Conservation (phyloP, 2,113 vertebrate species). For the Chlorodrepanis virens region DNA sequence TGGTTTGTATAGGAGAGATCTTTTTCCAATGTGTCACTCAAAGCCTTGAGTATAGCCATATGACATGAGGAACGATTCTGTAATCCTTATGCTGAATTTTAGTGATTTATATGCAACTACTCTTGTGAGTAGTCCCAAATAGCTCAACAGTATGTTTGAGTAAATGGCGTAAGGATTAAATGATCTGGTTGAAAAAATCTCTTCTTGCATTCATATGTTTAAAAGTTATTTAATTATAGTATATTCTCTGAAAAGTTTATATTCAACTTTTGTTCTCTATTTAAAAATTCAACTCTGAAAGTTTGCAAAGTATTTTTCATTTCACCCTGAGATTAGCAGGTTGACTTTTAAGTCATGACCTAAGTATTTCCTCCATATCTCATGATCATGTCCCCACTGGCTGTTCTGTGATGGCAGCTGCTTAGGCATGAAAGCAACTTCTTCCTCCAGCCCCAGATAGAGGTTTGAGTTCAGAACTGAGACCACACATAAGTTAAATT, state of each 20-base stretch:
- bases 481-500: neutral
- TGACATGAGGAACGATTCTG: neutral
- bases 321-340: neutral
- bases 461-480: neutral
- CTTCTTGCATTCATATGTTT: neutral
- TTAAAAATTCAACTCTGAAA: neutral
- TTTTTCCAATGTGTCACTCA: neutral
- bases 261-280: neutral
- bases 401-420: neutral
- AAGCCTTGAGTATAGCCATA: no score
- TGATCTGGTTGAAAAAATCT: neutral
- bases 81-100: neutral
- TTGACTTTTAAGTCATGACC: neutral
- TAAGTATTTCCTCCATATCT: neutral
- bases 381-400: neutral
- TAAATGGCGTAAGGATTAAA: neutral
- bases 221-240: neutral
- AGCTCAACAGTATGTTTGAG: neutral
- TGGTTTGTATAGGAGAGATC: neutral
- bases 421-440: neutral
- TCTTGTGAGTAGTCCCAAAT: neutral
- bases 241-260: neutral
- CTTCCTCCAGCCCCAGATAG: neutral
- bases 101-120: neutral
- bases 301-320: neutral